Percentiles rank a stretch among this genome's conserved stretches.
Evolutionary conservation across 2,888 invertebrate genomes (phyloP).

Genomic region (Agelastica alni): DNA sequence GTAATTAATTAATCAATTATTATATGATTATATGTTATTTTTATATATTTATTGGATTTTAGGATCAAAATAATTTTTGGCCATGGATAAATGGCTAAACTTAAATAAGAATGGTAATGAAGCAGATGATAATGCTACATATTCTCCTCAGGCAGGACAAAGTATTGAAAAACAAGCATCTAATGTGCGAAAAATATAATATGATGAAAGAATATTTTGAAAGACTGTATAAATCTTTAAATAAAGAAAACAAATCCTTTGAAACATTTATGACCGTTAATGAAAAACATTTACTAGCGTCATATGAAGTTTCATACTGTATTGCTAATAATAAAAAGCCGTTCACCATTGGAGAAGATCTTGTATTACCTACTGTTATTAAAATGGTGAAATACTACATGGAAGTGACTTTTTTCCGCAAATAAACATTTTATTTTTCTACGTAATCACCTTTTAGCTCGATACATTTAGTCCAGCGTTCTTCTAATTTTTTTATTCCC

Average conservation of each 20-base stretch:
- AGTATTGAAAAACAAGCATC: no score
- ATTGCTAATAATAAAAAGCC: neutral
- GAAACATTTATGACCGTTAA: neutral
- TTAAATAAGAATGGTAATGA: no score
- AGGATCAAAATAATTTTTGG: neutral
- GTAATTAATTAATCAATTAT: no score
- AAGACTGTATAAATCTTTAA: neutral
- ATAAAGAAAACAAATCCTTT: neutral
- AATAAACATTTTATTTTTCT: no score
- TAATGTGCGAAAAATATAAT: no score
- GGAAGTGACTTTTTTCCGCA: no score
- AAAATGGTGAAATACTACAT: no score
- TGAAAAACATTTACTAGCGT: neutral
- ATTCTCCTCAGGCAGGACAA: no score
- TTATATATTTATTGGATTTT: neutral
- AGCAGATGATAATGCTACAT: no score
- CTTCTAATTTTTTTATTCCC: no score
- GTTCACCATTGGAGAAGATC: neutral
- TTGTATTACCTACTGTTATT: neutral
- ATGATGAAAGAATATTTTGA: constrained; percentile 2
- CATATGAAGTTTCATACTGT: neutral
- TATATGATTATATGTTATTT: neutral
- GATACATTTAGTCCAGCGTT: no score
- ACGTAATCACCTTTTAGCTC: no score
- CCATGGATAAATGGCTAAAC: neutral